Evolutionary conservation across 2,797 vertebrate species (phyloP).

Genomic region (Sibirionetta formosa): DNA sequence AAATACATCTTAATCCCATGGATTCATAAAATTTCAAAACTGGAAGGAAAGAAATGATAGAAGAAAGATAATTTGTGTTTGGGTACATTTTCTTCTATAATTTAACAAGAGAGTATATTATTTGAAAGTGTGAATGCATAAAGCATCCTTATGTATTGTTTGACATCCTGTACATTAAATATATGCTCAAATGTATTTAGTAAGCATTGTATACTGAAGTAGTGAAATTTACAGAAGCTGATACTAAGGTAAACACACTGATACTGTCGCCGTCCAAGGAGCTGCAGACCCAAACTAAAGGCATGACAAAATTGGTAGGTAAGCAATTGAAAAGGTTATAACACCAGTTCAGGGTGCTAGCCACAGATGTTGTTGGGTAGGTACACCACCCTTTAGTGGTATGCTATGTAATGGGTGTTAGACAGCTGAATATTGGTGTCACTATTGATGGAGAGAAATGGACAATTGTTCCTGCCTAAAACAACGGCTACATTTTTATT

Average conservation of each 20-base stretch:
- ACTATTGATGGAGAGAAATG: accelerated
- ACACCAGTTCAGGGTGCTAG: neutral
- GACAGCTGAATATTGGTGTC: neutral
- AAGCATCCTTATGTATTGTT: neutral
- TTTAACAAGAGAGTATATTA: neutral
- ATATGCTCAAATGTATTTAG: neutral
- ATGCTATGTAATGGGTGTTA: accelerated
- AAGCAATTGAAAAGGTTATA: neutral
- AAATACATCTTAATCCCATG: accelerated
- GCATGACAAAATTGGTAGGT: neutral
- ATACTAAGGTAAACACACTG: neutral
- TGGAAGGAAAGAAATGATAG: neutral
- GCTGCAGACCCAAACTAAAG: neutral
- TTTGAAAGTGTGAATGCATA: neutral
- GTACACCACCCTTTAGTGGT: neutral
- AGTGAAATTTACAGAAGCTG: neutral
- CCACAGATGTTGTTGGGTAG: neutral
- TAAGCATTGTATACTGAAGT: neutral
- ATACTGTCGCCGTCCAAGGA: neutral
- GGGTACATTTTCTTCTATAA: neutral
- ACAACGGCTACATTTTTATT: neutral
- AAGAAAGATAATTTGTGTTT: neutral
- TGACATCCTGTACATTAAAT: neutral
- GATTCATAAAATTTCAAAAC: neutral
- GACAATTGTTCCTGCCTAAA: neutral